These are phyloP conservation scores for Campopleginae sp. DNA, from an alignment of 2,888 invertebrate genomes.

Conservation along the genomic window DNA sequence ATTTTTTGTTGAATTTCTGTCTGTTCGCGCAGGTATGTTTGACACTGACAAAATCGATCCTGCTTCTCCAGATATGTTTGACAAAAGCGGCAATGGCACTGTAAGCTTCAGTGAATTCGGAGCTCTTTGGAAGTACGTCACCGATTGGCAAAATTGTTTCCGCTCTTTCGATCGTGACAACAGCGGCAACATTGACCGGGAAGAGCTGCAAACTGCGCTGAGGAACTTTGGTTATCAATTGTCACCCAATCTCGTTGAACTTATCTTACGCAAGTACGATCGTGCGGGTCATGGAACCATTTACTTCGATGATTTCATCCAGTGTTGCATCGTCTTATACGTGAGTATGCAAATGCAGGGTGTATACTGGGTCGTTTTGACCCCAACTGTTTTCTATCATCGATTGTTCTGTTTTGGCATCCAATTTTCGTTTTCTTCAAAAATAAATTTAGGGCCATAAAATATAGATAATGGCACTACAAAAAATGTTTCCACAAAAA, in stretches of 20 bases:
- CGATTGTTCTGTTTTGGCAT: no score
- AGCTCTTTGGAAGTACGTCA: constrained; percentile 98
- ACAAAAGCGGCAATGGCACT: constrained; percentile 93
- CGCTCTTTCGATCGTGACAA: constrained; percentile 96
- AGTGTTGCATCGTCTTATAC: constrained; percentile 96
- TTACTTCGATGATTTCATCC: constrained; percentile 99
- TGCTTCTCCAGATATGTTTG: constrained; percentile 93
- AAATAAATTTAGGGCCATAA: no score
- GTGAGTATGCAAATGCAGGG: constrained; percentile 87
- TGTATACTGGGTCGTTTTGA: no score
- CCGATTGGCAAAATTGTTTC: constrained; percentile 99
- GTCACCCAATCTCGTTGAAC: constrained; percentile 92
- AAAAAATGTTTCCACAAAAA: no score
- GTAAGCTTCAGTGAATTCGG: constrained; percentile 98
- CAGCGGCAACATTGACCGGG: constrained; percentile 95
- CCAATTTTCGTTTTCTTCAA: no score
- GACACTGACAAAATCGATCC: constrained; percentile 81
- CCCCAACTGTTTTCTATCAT: no score
- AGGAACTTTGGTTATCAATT: constrained; percentile 95
- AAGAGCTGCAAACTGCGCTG: constrained; percentile 95
- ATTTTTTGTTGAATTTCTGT: constrained; percentile 67
- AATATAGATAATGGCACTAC: no score
- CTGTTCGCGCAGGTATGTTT: constrained; percentile 80
- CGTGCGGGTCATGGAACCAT: constrained; percentile 95
- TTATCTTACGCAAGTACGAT: constrained; percentile 96